Conservation (phyloP, 2,113 vertebrate species). For the Archocentrus centrarchus region DNA sequence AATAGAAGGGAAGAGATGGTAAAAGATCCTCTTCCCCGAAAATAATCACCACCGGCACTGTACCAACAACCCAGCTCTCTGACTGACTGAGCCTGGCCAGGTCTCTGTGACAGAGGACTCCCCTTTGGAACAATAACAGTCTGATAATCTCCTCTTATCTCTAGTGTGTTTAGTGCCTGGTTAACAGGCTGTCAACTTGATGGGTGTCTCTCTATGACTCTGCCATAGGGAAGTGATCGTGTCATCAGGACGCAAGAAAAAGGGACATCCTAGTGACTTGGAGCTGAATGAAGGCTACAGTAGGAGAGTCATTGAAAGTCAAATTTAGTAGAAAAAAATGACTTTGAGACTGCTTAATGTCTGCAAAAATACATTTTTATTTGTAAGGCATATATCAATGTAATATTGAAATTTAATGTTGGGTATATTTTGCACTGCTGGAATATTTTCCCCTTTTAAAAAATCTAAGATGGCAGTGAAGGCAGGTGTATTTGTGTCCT, state of each 20-base stretch:
- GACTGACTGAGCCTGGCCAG: slow-evolving; percentile 55
- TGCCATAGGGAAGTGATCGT: slow-evolving; percentile 34
- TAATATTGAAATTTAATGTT: neutral
- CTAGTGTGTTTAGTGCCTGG: slow-evolving; percentile 68
- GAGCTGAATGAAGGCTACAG: neutral
- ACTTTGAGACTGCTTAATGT: neutral
- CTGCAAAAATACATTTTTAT: neutral
- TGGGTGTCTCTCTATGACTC: slow-evolving; percentile 54
- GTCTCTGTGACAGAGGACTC: slow-evolving; percentile 71
- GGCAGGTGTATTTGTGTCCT: slow-evolving; percentile 14
- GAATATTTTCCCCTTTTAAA: neutral
- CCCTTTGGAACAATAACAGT: slow-evolving; percentile 73
- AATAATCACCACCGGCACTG: slow-evolving; percentile 27
- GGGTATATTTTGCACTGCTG: neutral
- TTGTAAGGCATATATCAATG: neutral
- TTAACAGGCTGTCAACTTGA: slow-evolving; percentile 70
- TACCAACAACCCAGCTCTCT: slow-evolving; percentile 39
- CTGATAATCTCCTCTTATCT: slow-evolving; percentile 78
- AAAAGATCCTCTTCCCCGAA: slow-evolving; percentile 19
- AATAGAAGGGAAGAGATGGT: slow-evolving; percentile 25
- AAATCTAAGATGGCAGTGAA: neutral
- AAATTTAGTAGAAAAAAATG: neutral
- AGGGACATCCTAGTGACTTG: neutral
- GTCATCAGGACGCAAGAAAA: slow-evolving; percentile 25
- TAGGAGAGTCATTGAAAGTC: neutral